Evolutionary conservation across 1,140 invertebrate species (phyloP).

Genomic region (Euschistus heros): DNA sequence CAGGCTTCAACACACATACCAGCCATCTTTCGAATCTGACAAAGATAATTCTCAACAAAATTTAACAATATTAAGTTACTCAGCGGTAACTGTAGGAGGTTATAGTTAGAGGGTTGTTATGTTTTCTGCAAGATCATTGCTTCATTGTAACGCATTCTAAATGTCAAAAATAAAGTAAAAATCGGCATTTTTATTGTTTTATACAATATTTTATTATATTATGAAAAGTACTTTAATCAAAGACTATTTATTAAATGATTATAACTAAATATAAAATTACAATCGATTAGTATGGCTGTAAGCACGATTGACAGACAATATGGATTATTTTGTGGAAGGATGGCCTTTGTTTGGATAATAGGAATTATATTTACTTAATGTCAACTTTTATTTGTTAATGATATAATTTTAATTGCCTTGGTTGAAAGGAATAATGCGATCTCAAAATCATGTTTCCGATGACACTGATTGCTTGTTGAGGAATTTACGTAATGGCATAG

Average conservation of each 20-base stretch:
- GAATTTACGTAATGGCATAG: conserved; percentile 22
- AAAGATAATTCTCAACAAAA: not conserved
- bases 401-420: not conserved
- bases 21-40: not conserved
- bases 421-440: conserved; percentile 2
- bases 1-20: not conserved
- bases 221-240: too few species aligned
- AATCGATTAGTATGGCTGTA: conserved; percentile 41
- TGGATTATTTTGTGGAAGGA: conserved; percentile 1
- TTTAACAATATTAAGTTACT: not conserved
- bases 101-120: too few species aligned
- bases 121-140: too few species aligned
- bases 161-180: too few species aligned
- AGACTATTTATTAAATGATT: too few species aligned
- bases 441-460: not conserved
- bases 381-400: not conserved
- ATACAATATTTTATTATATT: too few species aligned
- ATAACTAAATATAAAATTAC: conserved; percentile 36
- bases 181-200: too few species aligned
- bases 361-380: not conserved
- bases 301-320: not conserved
- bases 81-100: not conserved
- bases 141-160: too few species aligned
- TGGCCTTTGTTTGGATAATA: not conserved
- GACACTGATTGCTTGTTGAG: conserved; percentile 20